Percentiles rank a stretch among this genome's conserved stretches.
Evolutionary conservation across 2,113 vertebrate species (phyloP).

Genomic region (Periophthalmodon schlosseri): DNA sequence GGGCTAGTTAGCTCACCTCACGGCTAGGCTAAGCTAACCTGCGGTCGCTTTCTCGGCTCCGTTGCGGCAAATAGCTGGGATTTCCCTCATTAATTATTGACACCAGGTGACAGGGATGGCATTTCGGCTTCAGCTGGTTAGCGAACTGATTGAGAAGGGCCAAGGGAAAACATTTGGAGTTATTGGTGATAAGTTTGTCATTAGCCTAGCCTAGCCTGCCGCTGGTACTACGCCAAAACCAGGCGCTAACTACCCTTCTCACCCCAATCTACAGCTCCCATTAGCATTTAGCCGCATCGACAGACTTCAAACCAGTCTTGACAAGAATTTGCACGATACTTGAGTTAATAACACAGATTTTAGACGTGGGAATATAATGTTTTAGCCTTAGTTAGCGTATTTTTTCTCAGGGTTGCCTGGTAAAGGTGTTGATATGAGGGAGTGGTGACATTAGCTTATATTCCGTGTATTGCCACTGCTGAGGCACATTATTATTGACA

Average conservation of each 20-base stretch:
- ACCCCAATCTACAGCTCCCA: conserved; percentile 14
- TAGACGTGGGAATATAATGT: background rate
- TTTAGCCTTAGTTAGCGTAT: background rate
- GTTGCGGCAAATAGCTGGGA: conserved; percentile 19
- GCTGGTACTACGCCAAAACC: conserved; percentile 55
- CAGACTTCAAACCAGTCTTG: conserved; percentile 30
- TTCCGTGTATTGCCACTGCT: conserved; percentile 42
- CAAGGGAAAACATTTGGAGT: conserved; percentile 35
- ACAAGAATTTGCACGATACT: conserved; percentile 17
- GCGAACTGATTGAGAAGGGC: conserved; percentile 47
- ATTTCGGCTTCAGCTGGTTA: conserved; percentile 42
- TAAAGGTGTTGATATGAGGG: conserved; percentile 45
- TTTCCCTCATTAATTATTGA: conserved; percentile 25
- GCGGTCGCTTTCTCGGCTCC: conserved; percentile 16
- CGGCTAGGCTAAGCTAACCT: conserved; percentile 52
- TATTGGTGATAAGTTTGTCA: conserved; percentile 63
- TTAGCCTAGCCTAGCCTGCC: conserved; percentile 58
- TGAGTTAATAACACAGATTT: background rate
- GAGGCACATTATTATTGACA: conserved; percentile 16
- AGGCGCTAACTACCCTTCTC: conserved; percentile 9
- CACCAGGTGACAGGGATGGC: conserved; percentile 47
- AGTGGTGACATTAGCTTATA: conserved; percentile 50
- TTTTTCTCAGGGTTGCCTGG: conserved; percentile 24
- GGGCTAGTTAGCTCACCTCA: conserved; percentile 15
- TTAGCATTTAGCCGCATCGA: conserved; percentile 59